Percentiles rank a stretch among this genome's conserved stretches.
Conservation (phyloP, 1,140 invertebrate species). For the Meloidogyne hapla region DNA sequence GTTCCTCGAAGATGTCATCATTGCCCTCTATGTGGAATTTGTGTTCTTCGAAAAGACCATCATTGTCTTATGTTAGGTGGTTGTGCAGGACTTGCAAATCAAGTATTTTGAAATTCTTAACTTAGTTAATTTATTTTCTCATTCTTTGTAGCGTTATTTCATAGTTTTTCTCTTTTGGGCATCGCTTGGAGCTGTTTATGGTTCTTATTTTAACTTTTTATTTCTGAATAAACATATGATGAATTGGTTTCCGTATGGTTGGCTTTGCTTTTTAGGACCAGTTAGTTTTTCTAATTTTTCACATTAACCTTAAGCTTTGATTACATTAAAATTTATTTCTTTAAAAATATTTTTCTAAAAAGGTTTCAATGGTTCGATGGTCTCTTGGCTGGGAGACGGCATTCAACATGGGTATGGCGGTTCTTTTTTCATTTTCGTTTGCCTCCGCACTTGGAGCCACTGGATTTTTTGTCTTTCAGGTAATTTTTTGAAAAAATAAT, state of each 20-base stretch:
- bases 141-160: conserved; percentile 47
- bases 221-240: conserved; percentile 40
- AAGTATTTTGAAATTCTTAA: conserved; percentile 27
- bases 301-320: neutral
- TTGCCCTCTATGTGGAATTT: conserved; percentile 52
- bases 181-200: conserved; percentile 38
- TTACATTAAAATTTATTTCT: neutral
- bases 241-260: conserved; percentile 46
- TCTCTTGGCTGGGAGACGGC: conserved; percentile 39
- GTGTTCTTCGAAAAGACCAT: conserved; percentile 51
- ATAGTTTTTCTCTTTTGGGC: conserved; percentile 55
- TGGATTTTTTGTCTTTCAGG: conserved; percentile 49
- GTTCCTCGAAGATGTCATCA: conserved; percentile 49
- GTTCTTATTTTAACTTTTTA: conserved; percentile 35
- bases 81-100: conserved; percentile 52
- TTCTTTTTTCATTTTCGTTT: conserved; percentile 36
- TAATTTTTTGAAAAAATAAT: neutral
- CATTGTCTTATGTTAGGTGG: conserved; percentile 53
- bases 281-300: conserved; percentile 11
- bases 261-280: conserved; percentile 42
- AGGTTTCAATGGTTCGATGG: conserved; percentile 42
- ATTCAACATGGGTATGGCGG: conserved; percentile 36
- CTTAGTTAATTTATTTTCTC: neutral
- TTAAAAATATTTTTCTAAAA: neutral
- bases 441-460: conserved; percentile 36